Evolutionary conservation across 2,113 vertebrate species (phyloP).

Genomic region (Sturnus vulgaris): DNA sequence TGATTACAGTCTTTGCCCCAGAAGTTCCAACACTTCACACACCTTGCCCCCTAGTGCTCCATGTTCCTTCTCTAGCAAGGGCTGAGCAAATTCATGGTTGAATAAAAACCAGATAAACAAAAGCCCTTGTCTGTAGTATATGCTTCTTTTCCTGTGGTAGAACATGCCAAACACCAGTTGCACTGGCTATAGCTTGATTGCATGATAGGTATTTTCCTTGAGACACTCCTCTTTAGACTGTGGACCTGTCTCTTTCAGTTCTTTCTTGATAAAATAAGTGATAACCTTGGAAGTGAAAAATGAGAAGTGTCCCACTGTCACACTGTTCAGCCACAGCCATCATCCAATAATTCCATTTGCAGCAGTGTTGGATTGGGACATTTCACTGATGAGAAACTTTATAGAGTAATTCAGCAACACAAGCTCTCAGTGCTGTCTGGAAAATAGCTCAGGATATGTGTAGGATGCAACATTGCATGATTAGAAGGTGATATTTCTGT

Average conservation of each 20-base stretch:
- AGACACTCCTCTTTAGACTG: background rate
- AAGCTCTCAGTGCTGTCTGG: background rate
- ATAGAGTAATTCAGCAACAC: background rate
- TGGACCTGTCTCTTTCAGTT: background rate
- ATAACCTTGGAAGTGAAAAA: background rate
- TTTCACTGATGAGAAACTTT: background rate
- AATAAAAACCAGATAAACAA: background rate
- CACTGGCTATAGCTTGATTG: background rate
- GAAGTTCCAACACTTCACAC: background rate
- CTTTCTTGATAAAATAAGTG: background rate
- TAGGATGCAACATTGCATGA: background rate
- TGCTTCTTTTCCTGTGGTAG: background rate
- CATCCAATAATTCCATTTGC: background rate
- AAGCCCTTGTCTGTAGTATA: background rate
- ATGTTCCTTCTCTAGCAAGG: background rate
- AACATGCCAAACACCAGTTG: background rate
- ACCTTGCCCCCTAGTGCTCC: background rate
- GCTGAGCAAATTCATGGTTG: background rate
- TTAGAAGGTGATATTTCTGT: background rate
- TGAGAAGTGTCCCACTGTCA: background rate
- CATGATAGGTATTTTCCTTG: background rate
- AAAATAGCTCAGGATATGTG: background rate
- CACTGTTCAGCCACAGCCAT: background rate
- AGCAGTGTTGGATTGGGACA: background rate
- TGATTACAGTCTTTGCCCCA: background rate